These are phyloP conservation scores for Dolomedes plantarius DNA, from an alignment of 2,888 invertebrate species.

Conservation along the genomic window DNA sequence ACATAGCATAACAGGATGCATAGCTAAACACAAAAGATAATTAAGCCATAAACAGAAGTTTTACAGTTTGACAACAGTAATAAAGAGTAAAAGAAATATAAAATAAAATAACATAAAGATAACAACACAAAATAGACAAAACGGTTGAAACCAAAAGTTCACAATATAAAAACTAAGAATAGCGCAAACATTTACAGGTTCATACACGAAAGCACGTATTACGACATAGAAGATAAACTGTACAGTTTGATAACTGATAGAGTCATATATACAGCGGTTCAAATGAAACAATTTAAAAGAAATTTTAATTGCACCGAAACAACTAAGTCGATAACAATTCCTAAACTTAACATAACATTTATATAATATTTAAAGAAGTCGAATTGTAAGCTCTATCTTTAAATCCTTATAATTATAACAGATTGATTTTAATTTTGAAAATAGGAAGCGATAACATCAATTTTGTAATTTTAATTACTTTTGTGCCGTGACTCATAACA, in stretches of 20 bases:
- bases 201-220: conserved; percentile 28
- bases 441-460: no score
- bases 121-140: conserved; percentile 37
- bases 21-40: conserved; percentile 5
- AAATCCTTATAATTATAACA: no score
- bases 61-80: conserved; percentile 33
- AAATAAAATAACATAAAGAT: conserved; percentile 40
- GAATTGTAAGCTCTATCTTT: no score
- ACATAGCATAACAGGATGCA: not conserved
- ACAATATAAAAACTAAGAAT: conserved; percentile 50
- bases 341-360: no score
- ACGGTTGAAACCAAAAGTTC: conserved; percentile 52
- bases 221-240: conserved; percentile 49
- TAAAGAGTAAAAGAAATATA: conserved; percentile 30
- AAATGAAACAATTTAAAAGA: conserved; percentile 19
- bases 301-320: conserved; percentile 46
- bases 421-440: no score
- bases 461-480: no score
- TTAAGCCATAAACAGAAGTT: conserved; percentile 22
- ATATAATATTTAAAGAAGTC: no score
- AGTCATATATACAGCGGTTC: conserved; percentile 41
- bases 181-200: conserved; percentile 43
- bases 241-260: conserved; percentile 43
- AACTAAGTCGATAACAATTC: conserved; percentile 1
- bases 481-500: no score